Evolutionary conservation across 2,797 vertebrate species (phyloP), one percentile per base, ranked within the genome.

Genomic region (Glossophaga mutica): DNA sequence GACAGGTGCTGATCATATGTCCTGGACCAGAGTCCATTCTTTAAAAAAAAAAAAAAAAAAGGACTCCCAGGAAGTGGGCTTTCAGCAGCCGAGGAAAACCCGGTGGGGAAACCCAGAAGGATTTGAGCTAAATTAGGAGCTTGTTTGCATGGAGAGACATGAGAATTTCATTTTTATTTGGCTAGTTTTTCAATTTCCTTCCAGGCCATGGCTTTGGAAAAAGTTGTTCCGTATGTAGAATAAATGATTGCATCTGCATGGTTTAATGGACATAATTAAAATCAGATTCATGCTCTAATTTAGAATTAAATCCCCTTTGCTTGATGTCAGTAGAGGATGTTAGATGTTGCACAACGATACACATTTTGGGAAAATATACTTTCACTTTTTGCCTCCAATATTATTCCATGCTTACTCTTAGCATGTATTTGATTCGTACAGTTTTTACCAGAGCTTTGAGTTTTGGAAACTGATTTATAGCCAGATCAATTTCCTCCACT

Each of bases 101-200:
- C 39, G 55, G 44, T 24, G 34, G 70, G 79, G 81, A 77, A 90
- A 90, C 50, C 70, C 52, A 67, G 88, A 90, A 81, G 52, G 22
- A 74, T 74, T 3, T 68, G 55, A 91, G 34, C 55, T 70, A 62
- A 87, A 32, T 65, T 22, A 52, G 59, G 52, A 78, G 62, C 62
- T 42, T 6, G 67, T 90, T 67, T 92, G 68, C 59, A 95, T 79
- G 39, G 3, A n/a, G 10, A 55, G 70, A 95, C 92, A 87, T 50
- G 65, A 85, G 84, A 83, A 83, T 87, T 84, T 84, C 55, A 71
- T 92, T 96, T 96, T 71, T 52, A 52, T 91, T 92, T 78, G 78
- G 76, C 74, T 62, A 34, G n/a, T 73, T 94, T 87, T 77, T 85
- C n/a, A 3, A 79, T 44, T 91, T 92, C 93, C 67, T 97, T 87